Evolutionary conservation across 2,888 invertebrate species (phyloP).

Genomic region (Glyphotaelius pellucidus): DNA sequence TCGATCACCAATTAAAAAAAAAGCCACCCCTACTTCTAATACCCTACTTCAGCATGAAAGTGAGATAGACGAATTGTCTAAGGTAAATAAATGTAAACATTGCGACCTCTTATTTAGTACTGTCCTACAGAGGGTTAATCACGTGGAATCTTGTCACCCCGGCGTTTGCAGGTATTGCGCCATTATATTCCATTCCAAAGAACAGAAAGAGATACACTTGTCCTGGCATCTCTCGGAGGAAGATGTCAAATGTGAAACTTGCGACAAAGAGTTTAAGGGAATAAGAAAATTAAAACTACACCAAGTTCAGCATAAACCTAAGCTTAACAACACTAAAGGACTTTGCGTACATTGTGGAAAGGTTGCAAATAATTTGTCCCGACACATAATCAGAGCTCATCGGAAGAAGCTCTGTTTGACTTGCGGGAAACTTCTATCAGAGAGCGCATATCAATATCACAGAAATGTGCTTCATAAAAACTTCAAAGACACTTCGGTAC

Average conservation of each 20-base stretch:
- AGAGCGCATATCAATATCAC: neutral
- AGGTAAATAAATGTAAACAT: slow-evolving; percentile 13
- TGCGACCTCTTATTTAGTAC: neutral
- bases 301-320: neutral
- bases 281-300: neutral
- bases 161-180: neutral
- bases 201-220: slow-evolving; percentile 14
- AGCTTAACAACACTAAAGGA: neutral
- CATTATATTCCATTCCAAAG: too few species aligned
- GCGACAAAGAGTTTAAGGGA: slow-evolving; percentile 40
- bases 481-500: neutral
- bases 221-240: slow-evolving; percentile 39
- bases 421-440: slow-evolving; percentile 41
- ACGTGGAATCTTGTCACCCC: neutral
- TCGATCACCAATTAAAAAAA: neutral
- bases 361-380: neutral
- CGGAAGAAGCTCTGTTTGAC: slow-evolving; percentile 19
- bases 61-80: neutral
- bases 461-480: neutral
- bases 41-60: neutral
- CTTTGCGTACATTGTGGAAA: slow-evolving; percentile 40
- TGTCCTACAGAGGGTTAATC: neutral
- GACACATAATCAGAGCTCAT: slow-evolving; percentile 1
- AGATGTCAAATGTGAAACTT: slow-evolving; percentile 29
- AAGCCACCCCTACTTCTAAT: neutral